Conservation (phyloP, 2,797 vertebrate genomes). For the Lagocephalus sceleratus region DNA sequence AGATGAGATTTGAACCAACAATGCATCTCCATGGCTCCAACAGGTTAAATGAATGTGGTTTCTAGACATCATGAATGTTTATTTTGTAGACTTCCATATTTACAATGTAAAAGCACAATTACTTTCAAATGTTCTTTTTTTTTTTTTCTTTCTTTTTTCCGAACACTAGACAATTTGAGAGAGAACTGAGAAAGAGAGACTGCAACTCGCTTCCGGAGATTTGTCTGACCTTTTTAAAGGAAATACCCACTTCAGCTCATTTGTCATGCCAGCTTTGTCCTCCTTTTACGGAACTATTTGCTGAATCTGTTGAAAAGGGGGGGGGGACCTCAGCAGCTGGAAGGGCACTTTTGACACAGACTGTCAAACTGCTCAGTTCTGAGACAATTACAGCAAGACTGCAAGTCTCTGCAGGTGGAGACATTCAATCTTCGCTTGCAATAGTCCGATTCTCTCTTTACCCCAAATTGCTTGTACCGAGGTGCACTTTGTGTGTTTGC, state of each 20-base stretch:
- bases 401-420: constrained; percentile 57
- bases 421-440: constrained; percentile 55
- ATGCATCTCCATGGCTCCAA: too few relatives aligned
- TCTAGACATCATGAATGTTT: too few relatives aligned
- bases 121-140: too few relatives aligned
- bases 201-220: constrained; percentile 16
- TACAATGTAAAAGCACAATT: constrained; percentile 1
- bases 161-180: constrained; percentile 14
- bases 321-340: constrained; percentile 46
- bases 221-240: constrained; percentile 42
- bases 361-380: constrained; percentile 59
- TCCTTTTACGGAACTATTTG: constrained; percentile 48
- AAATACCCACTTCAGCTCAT: constrained; percentile 45
- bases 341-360: constrained; percentile 59
- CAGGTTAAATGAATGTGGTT: too few relatives aligned
- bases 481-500: constrained; percentile 22
- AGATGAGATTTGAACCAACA: too few relatives aligned
- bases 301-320: constrained; percentile 59
- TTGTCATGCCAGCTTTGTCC: constrained; percentile 23
- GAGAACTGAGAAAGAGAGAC: constrained; percentile 9
- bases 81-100: constrained; percentile 1
- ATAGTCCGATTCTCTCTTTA: constrained; percentile 39
- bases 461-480: constrained; percentile 27
- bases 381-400: constrained; percentile 52
- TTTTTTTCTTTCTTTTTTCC: not conserved